Percentiles rank a stretch among this genome's conserved stretches.
These are phyloP conservation scores for Pasiphila rectangulata DNA, from an alignment of 2,888 invertebrate genomes.

Conservation along the genomic window DNA sequence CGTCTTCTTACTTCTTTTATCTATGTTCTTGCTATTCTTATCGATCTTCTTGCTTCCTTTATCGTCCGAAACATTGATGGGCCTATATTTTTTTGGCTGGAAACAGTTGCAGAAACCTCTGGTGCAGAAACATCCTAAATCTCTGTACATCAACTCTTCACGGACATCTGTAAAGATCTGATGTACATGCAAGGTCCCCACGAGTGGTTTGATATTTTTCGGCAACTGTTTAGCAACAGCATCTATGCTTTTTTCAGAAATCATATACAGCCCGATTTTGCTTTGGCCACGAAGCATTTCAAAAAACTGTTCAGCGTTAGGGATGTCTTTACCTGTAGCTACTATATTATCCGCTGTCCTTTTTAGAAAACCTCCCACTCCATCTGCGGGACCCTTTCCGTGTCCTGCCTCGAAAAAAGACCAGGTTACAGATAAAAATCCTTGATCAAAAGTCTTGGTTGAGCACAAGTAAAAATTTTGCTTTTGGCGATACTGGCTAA, in stretches of 20 bases:
- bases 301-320: background rate
- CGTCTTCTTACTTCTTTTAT: no score
- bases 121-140: background rate
- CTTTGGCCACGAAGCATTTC: background rate
- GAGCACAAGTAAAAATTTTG: background rate
- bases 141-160: background rate
- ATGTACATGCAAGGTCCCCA: background rate
- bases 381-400: background rate
- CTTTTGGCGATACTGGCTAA: background rate
- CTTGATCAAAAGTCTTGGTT: background rate
- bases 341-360: background rate
- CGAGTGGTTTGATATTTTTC: background rate
- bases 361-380: background rate
- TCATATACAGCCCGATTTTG: background rate
- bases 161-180: background rate
- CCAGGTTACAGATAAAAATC: background rate
- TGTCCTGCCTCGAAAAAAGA: background rate
- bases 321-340: background rate
- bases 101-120: background rate
- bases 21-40: no score
- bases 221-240: background rate
- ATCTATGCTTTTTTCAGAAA: background rate
- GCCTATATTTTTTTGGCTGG: background rate
- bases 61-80: no score
- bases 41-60: no score